Conservation (phyloP, 2,888 invertebrate species). For the Amblyjoppa fuscipennis region DNA sequence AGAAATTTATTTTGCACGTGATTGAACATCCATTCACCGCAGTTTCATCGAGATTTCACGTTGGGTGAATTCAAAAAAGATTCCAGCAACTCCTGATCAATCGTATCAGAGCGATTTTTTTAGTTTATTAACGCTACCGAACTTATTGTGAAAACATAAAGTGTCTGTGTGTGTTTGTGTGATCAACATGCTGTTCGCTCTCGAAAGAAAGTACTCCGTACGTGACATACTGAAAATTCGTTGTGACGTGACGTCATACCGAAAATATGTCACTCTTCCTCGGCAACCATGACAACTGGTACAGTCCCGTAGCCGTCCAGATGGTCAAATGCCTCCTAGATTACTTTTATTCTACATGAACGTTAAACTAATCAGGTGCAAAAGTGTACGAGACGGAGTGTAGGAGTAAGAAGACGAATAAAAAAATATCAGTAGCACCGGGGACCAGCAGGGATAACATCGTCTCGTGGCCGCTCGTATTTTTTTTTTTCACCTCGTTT, state of each 20-base stretch:
- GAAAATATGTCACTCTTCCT: no score
- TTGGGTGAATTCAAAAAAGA: background rate
- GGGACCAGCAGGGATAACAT: slow-evolving; percentile 34
- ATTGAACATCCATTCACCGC: slow-evolving; percentile 58
- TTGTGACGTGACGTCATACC: background rate
- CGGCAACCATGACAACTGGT: no score
- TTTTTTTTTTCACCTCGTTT: slow-evolving; percentile 16
- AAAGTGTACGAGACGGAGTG: no score
- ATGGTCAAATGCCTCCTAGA: background rate
- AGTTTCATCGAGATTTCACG: background rate
- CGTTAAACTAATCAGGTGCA: background rate
- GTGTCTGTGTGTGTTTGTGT: background rate
- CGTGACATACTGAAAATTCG: background rate
- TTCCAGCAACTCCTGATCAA: background rate
- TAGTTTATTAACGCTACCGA: background rate
- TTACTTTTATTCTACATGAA: background rate
- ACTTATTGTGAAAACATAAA: background rate
- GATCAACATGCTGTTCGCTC: background rate
- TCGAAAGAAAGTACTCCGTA: no score
- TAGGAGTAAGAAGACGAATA: background rate
- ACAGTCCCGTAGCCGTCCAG: no score
- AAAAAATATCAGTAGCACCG: background rate
- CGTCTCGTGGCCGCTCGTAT: slow-evolving; percentile 30
- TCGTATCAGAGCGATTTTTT: background rate
- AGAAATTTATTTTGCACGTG: slow-evolving; percentile 56